A percentile compares a stretch with the other conserved stretches of the same genome.
phyloP scores from a whole-genome alignment of 1,140 invertebrate species.

The Bacillus rossius region DNA sequence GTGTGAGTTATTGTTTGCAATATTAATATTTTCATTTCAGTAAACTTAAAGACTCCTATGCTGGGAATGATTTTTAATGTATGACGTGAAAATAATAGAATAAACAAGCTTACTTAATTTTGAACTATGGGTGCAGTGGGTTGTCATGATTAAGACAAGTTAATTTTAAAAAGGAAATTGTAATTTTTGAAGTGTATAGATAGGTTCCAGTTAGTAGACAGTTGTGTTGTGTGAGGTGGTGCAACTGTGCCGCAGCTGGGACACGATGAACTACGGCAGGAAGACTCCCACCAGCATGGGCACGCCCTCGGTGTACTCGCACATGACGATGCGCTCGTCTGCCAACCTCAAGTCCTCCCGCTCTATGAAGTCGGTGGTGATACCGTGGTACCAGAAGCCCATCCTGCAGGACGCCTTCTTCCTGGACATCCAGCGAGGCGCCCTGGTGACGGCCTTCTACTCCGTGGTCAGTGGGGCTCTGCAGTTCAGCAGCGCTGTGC shows the following conservation, averaged over 20 bases:
- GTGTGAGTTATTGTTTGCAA: too few species aligned
- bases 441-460: slow-evolving; percentile 65
- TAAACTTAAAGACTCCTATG: too few species aligned
- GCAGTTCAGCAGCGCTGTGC: neutral
- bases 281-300: slow-evolving; percentile 66
- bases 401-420: slow-evolving; percentile 69
- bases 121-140: too few species aligned
- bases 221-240: neutral
- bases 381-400: slow-evolving; percentile 80
- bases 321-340: slow-evolving; percentile 68
- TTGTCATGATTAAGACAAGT: too few species aligned
- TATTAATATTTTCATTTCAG: too few species aligned
- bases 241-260: neutral
- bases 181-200: too few species aligned
- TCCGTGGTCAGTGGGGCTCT: slow-evolving; percentile 67
- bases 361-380: slow-evolving; percentile 65
- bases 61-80: too few species aligned
- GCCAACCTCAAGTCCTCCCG: slow-evolving; percentile 73
- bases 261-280: slow-evolving; percentile 52
- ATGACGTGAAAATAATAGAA: too few species aligned
- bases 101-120: too few species aligned
- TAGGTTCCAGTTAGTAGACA: too few species aligned
- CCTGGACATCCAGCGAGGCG: slow-evolving; percentile 71
- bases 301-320: slow-evolving; percentile 80
- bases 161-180: too few species aligned